Evolutionary conservation across 2,113 vertebrate species (phyloP).

Genomic region (Nibea coibor): DNA sequence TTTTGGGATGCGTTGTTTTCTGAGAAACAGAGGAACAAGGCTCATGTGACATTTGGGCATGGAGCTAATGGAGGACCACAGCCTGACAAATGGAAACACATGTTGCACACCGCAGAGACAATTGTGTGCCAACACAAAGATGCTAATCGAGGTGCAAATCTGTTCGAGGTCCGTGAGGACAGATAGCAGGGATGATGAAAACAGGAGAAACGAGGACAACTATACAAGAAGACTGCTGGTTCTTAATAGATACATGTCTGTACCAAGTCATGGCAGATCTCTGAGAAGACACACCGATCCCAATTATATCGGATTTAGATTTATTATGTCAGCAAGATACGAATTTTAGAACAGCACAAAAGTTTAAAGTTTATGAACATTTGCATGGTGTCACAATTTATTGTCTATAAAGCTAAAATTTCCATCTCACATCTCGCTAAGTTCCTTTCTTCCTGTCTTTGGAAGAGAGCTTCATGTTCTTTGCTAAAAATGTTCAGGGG

Average conservation of each 20-base stretch:
- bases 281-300: slow-evolving; percentile 22
- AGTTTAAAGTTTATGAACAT: not conserved
- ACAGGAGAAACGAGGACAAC: slow-evolving; percentile 49
- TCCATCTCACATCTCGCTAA: not conserved
- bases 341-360: slow-evolving; percentile 22
- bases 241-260: not conserved
- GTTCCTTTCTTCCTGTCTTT: not conserved
- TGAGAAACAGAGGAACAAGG: slow-evolving; percentile 27
- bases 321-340: slow-evolving; percentile 27
- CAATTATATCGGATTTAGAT: slow-evolving; percentile 18
- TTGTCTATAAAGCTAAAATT: not conserved
- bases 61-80: slow-evolving; percentile 37
- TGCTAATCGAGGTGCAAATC: slow-evolving; percentile 71
- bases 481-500: not conserved
- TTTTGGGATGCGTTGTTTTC: slow-evolving; percentile 43
- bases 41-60: slow-evolving; percentile 51
- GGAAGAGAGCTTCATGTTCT: not conserved
- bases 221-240: slow-evolving; percentile 2
- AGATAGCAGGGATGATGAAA: slow-evolving; percentile 53
- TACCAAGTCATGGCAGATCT: slow-evolving; percentile 15
- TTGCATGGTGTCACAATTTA: not conserved
- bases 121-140: slow-evolving; percentile 67
- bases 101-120: slow-evolving; percentile 61
- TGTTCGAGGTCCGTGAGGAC: slow-evolving; percentile 46
- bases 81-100: slow-evolving; percentile 78